These are phyloP conservation scores for Drosophila peninsularis DNA, from an alignment of 2,888 invertebrate genomes.

Conservation along the genomic window DNA sequence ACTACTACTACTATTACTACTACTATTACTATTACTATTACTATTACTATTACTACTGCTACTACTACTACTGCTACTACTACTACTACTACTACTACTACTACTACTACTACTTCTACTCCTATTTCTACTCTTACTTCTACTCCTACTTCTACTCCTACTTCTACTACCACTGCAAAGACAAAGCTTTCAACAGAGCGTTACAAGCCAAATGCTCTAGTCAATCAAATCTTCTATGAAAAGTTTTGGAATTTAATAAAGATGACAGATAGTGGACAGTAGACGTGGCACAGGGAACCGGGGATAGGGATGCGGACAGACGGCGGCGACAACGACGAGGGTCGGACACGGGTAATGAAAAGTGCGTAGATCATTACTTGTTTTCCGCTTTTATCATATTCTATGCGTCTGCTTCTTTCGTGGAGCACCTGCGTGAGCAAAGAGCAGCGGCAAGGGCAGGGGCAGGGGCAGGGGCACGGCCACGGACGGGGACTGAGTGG, in stretches of 20 bases:
- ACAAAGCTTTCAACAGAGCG: not conserved
- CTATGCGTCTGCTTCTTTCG: constrained; percentile 31
- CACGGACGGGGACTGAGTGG: not conserved
- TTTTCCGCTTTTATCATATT: constrained; percentile 58
- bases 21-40: too few relatives aligned
- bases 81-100: too few relatives aligned
- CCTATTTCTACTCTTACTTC: too few relatives aligned
- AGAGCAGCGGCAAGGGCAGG: too few relatives aligned
- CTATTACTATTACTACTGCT: too few relatives aligned
- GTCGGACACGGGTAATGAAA: constrained; percentile 65
- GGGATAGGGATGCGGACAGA: not conserved
- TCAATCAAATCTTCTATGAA: constrained; percentile 7
- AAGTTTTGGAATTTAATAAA: constrained; percentile 33
- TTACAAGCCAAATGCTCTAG: constrained; percentile 27
- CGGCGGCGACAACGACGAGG: constrained; percentile 26
- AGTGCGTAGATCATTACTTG: constrained; percentile 72
- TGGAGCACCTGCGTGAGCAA: constrained; percentile 36
- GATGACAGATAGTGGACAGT: constrained; percentile 33
- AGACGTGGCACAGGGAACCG: not conserved
- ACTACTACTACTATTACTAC: too few relatives aligned
- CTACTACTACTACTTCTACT: too few relatives aligned
- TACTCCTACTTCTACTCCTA: too few relatives aligned
- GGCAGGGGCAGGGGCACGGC: not conserved
- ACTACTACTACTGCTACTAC: too few relatives aligned
- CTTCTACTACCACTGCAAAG: not conserved